Evolutionary conservation across 2,888 invertebrate species (phyloP).

Genomic region (Hirtodrosophila cameraria): DNA sequence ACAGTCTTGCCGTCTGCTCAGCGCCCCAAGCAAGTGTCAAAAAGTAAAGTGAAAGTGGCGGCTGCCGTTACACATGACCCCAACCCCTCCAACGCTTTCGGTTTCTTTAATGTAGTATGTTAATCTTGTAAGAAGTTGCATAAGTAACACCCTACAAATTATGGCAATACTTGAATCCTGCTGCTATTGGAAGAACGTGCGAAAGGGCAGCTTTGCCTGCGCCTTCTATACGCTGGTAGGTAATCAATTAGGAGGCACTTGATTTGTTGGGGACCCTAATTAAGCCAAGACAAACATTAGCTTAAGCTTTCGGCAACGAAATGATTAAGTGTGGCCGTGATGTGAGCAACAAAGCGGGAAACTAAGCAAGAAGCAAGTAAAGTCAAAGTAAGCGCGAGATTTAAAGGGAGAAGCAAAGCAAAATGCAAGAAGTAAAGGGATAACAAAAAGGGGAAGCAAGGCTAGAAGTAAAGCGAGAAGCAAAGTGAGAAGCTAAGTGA

Average conservation of each 20-base stretch:
- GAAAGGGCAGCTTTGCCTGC: slow-evolving; percentile 81
- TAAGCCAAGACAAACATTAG: slow-evolving; percentile 12
- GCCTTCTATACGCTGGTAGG: slow-evolving; percentile 75
- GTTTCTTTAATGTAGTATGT: slow-evolving; percentile 30
- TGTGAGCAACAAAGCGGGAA: no score
- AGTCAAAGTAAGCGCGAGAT: no score
- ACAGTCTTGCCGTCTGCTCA: slow-evolving; percentile 12
- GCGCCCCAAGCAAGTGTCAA: slow-evolving; percentile 49
- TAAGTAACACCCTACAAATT: slow-evolving; percentile 24
- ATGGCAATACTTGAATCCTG: slow-evolving; percentile 83
- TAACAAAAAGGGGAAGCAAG: not conserved
- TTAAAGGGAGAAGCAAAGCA: not conserved
- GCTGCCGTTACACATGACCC: slow-evolving; percentile 60
- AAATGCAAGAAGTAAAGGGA: not conserved
- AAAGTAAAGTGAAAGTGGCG: slow-evolving; percentile 69
- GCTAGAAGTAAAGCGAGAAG: not conserved
- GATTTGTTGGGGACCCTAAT: slow-evolving; percentile 36
- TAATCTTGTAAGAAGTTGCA: slow-evolving; percentile 29
- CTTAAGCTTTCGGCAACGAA: slow-evolving; percentile 3
- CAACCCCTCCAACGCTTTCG: not conserved
- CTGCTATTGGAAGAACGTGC: slow-evolving; percentile 82
- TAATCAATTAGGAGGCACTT: slow-evolving; percentile 52
- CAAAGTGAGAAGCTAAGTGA: no score
- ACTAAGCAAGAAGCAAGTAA: not conserved
- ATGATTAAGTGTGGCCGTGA: not conserved